Base-by-base conservation (phyloP, 2,113 vertebrate species). In the Hippolais icterina region DNA sequence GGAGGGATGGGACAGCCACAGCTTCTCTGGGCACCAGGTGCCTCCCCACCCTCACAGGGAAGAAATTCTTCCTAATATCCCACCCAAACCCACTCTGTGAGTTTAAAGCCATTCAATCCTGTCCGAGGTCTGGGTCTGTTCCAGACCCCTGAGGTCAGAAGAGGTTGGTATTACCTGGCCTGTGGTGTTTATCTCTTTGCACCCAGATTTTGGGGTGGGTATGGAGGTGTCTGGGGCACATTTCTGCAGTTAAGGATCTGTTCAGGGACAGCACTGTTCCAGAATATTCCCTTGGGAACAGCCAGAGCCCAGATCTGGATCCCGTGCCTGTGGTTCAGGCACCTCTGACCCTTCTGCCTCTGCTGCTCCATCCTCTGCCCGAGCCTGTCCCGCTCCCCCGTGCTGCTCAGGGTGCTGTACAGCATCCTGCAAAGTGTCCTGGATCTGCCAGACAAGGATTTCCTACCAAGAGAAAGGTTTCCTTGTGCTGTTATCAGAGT, bases 31-130 rank as follows among this genome's bases (percentile, higher is more conserved):
- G 33, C 28, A 66, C 5, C 18, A 33, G n/a, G 69, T 68, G 46
- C 16, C n/a, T 74, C 0, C 0, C 1, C 37, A 59, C 8, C 25
- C 31, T 81, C 27, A 19, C 10, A 66, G 68, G 27, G 5, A 50
- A 19, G 4, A 23, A 81, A 6, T 74, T 5, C 19, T 44, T 33
- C 18, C 44, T 2, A 27, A 22, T 12, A 53, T 41, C 11, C 11
- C 12, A 29, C 21, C 23, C 5, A 33, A 42, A 12, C 6, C 44
- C 28, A 7, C 25, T 8, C 12, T 29, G 23, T 15, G 17, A 10
- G 35, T 35, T 64, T 31, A 18, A 71, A 79, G 29, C 24, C 57
- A 14, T 21, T 64, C 14, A 9, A 1, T 56, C 29, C 54, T 57
- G 28, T 12, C 42, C 33, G 78, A 70, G 33, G 1, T 17, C 10